Evolutionary conservation across 2,888 invertebrate genomes (phyloP).

Genomic region (Drosophila sordidapex): DNA sequence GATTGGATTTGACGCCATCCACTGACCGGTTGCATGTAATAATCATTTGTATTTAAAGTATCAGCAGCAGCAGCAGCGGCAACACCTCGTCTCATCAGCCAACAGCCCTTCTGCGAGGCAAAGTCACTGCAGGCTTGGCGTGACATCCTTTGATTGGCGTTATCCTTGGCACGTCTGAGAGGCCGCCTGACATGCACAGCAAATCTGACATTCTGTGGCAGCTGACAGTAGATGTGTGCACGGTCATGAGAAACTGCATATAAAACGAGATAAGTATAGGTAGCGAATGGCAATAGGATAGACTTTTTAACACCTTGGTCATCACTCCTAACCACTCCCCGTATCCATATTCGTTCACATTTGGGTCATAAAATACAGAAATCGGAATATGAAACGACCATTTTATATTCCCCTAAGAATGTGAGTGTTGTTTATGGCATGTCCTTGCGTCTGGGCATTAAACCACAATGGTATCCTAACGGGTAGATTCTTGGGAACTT

Average conservation of each 20-base stretch:
- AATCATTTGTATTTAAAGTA: constrained; percentile 64
- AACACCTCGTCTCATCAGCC: not conserved
- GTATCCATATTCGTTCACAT: constrained; percentile 67
- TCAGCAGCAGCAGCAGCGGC: constrained; percentile 16
- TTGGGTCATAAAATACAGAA: constrained; percentile 63
- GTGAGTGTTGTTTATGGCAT: constrained; percentile 19
- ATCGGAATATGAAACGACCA: constrained; percentile 54
- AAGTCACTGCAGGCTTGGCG: constrained; percentile 27
- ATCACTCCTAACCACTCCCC: constrained; percentile 21
- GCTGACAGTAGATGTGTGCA: constrained; percentile 52
- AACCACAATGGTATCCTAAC: constrained; percentile 28
- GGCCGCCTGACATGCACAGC: constrained; percentile 68
- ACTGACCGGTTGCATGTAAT: constrained; percentile 51
- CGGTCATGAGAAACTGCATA: constrained; percentile 39
- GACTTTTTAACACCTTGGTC: constrained; percentile 45
- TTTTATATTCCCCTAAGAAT: constrained; percentile 45
- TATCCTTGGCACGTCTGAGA: constrained; percentile 74
- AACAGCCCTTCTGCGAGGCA: not conserved
- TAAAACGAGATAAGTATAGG: constrained; percentile 19
- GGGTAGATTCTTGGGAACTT: not conserved
- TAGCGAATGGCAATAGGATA: not conserved
- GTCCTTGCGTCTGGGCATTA: constrained; percentile 11
- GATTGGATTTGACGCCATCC: constrained; percentile 74
- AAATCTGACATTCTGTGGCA: constrained; percentile 76
- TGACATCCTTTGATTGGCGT: constrained; percentile 51